phyloP scores from a whole-genome alignment of 2,797 vertebrate species.

The Potorous gilbertii region DNA sequence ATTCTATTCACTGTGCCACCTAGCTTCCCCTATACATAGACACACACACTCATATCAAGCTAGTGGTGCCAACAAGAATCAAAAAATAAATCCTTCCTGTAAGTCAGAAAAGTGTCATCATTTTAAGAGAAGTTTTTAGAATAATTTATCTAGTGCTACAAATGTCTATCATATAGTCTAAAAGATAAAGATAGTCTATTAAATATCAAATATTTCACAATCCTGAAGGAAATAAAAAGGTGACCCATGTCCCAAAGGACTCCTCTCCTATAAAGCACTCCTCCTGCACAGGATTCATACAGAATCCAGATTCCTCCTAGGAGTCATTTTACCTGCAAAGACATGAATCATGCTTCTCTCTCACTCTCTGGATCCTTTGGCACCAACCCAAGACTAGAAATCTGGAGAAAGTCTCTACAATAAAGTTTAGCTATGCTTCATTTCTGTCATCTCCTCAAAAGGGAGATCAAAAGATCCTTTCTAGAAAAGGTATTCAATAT shows the following conservation, averaged over 20 bases:
- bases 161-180: not conserved
- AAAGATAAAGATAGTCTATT: slow-evolving; percentile 16
- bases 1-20: not conserved
- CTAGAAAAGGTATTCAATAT: not conserved
- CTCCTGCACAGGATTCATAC: not conserved
- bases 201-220: not conserved
- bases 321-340: not conserved
- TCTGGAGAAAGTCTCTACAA: not conserved
- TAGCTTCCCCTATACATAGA: not conserved
- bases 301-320: not conserved
- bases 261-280: not conserved
- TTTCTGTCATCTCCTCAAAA: not conserved
- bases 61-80: slow-evolving; percentile 38
- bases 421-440: not conserved
- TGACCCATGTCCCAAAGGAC: not conserved
- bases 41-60: not conserved
- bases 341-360: not conserved
- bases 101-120: slow-evolving; percentile 53
- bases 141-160: slow-evolving; percentile 38
- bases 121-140: slow-evolving; percentile 14
- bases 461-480: not conserved
- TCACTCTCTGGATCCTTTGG: not conserved
- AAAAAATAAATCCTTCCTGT: slow-evolving; percentile 47
- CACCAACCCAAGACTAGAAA: not conserved
- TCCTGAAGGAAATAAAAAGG: slow-evolving; percentile 12